These are phyloP conservation scores for Folsomia candida DNA, from an alignment of 2,888 invertebrate genomes.

Conservation along the genomic window DNA sequence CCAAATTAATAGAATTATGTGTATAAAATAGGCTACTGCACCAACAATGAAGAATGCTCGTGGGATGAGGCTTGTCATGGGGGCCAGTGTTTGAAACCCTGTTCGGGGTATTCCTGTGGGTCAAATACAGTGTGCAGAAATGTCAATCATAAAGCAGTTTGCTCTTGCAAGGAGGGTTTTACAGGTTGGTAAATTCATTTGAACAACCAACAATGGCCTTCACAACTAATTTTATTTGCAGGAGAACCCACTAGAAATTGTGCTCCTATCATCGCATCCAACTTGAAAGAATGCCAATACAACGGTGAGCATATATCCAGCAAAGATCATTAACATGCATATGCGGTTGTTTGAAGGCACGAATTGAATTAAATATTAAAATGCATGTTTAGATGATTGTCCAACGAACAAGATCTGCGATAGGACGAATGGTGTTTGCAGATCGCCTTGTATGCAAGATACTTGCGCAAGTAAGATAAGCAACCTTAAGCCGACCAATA, in stretches of 20 bases:
- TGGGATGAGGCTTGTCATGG: conserved; percentile 77
- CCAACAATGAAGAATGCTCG: conserved; percentile 79
- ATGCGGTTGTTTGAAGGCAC: too few relatives aligned
- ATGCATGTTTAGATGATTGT: conserved; percentile 88
- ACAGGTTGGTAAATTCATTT: not conserved
- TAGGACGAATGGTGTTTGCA: conserved; percentile 69
- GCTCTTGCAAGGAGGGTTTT: conserved; percentile 70
- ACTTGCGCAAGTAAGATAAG: conserved; percentile 64
- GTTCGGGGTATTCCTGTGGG: conserved; percentile 61
- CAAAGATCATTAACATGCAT: not conserved
- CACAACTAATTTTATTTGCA: conserved; percentile 56
- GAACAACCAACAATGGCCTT: not conserved
- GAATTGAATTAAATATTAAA: too few relatives aligned
- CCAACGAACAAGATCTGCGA: conserved; percentile 82
- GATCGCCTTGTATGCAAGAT: conserved; percentile 75
- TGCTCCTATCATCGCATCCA: conserved; percentile 51
- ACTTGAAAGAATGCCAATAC: not conserved
- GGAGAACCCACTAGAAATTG: conserved; percentile 63
- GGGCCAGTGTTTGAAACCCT: conserved; percentile 66
- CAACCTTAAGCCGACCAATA: too few relatives aligned
- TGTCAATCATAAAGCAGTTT: conserved; percentile 70
- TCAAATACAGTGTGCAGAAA: conserved; percentile 73
- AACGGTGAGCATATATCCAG: not conserved
- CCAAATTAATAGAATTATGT: too few relatives aligned
- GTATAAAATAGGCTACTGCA: conserved; percentile 64